Evolutionary conservation across 2,797 vertebrate species (phyloP).

Genomic region (Anguilla megastoma): DNA sequence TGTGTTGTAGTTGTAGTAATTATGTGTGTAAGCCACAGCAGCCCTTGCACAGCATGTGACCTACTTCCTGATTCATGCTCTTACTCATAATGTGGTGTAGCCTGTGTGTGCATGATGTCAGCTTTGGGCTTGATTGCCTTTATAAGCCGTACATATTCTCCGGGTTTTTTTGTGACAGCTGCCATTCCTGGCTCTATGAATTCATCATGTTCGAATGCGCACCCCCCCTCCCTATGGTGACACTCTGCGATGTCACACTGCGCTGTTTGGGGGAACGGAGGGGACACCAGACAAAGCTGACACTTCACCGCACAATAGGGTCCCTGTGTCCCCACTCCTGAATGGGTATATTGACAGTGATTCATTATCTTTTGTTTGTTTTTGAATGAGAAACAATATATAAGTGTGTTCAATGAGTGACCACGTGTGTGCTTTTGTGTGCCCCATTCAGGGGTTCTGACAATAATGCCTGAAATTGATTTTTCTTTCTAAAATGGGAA

Average conservation of each 20-base stretch:
- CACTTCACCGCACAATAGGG: conserved; percentile 66
- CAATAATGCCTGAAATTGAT: conserved; percentile 31
- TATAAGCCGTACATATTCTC: conserved; percentile 46
- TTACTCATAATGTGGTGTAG: not conserved
- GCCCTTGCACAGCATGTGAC: not conserved
- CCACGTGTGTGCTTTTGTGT: conserved; percentile 48
- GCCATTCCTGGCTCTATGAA: conserved; percentile 35
- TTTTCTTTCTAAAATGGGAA: conserved; percentile 36
- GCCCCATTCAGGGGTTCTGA: conserved; percentile 51
- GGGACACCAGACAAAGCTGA: conserved; percentile 59
- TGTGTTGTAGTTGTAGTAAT: not conserved
- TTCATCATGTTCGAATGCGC: conserved; percentile 17
- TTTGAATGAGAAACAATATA: conserved; percentile 51
- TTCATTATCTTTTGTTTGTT: conserved; percentile 68
- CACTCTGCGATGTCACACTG: conserved; percentile 70
- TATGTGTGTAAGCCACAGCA: not conserved
- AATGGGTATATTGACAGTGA: conserved; percentile 73
- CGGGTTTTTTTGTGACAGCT: conserved; percentile 62
- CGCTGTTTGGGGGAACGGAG: conserved; percentile 51
- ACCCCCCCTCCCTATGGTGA: conserved; percentile 56
- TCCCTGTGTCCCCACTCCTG: conserved; percentile 65
- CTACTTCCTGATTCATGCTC: not conserved
- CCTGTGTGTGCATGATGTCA: not conserved
- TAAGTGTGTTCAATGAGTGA: conserved; percentile 51
- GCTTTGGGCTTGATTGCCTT: not conserved